Evolutionary conservation across 2,797 vertebrate genomes (phyloP).

Genomic region (Chelmon rostratus): DNA sequence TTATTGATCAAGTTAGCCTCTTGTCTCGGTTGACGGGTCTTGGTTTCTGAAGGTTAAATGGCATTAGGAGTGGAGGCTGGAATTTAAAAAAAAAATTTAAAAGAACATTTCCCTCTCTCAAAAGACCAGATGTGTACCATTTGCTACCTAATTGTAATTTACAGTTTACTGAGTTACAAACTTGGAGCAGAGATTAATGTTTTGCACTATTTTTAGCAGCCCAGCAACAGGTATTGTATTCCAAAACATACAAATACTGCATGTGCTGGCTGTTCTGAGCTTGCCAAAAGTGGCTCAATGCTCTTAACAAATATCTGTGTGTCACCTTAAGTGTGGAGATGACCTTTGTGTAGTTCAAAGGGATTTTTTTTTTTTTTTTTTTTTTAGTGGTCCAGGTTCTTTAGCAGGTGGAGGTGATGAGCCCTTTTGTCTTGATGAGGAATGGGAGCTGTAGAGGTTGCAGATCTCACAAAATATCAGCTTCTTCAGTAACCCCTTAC

Average conservation of each 20-base stretch:
- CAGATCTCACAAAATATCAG: background rate
- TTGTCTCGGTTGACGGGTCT: background rate
- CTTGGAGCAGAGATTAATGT: background rate
- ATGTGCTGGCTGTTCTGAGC: background rate
- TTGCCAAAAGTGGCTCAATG: background rate
- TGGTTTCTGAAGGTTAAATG: background rate
- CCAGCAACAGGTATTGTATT: background rate
- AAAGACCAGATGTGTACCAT: slow-evolving; percentile 2
- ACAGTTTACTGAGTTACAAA: slow-evolving; percentile 3
- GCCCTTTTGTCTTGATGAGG: background rate
- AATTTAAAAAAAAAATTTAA: too few relatives aligned
- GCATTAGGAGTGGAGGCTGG: background rate
- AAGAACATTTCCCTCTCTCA: background rate
- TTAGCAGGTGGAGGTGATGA: background rate
- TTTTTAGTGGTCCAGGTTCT: background rate
- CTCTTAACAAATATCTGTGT: background rate
- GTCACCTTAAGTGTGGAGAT: background rate
- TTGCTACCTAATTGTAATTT: background rate
- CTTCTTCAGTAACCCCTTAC: background rate
- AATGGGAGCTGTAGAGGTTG: background rate
- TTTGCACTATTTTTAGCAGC: background rate
- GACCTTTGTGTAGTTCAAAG: background rate
- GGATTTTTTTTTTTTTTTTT: background rate
- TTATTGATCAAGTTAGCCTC: slow-evolving; percentile 22
- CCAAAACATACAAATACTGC: background rate